Base-by-base conservation (phyloP, 2,888 invertebrate genomes). In the Oxytorus armatus region DNA sequence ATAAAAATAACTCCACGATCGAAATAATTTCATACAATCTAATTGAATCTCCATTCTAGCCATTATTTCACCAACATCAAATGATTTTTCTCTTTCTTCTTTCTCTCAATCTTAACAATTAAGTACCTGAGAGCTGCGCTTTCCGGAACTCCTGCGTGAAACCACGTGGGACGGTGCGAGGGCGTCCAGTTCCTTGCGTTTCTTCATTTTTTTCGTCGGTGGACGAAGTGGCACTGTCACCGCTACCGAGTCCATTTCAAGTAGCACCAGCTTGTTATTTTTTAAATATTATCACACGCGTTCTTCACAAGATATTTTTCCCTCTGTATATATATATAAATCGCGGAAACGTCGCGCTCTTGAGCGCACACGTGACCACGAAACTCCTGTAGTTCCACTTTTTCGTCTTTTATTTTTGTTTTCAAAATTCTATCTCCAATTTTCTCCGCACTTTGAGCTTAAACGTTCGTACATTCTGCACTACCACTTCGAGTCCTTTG, bases 131-230 rank as follows among this genome's bases (percentile, higher is more conserved):
- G 90, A 90, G 70, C 90, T 90, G 69, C 90, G 88, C 81, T 90
- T 91, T 16, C 91, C 92, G 51, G 89, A 91, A 81, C 88, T 89
- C 29, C 91, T 89, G 66, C 92, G 90, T 42, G 92, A 92, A 14
- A 92, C 91, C 36, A 92, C 91, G 78, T 92, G 93, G 83, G 93
- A 89, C 55, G 93, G 93, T 63, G 95, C 95, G 70, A 96, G 91
- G 51, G 96, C 96, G 90, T 96, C 96, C 86, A 96, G 92, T 91
- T 96, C 96, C 88, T 95, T 94, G 84, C 96, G 93, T 90, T 96
- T 96, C 88, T 95, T 93, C 95, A 96, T 96, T 92, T 96, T 96
- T 92, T 96, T 96, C 84, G 93, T 93, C 79, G 92, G 92, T 51
- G 93, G 93, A 81, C 93, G 92, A 81, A 93, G 93, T 90, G 93